These are phyloP conservation scores for Cathartes aura DNA, from an alignment of 2,113 vertebrate species.

Conservation along the genomic window DNA sequence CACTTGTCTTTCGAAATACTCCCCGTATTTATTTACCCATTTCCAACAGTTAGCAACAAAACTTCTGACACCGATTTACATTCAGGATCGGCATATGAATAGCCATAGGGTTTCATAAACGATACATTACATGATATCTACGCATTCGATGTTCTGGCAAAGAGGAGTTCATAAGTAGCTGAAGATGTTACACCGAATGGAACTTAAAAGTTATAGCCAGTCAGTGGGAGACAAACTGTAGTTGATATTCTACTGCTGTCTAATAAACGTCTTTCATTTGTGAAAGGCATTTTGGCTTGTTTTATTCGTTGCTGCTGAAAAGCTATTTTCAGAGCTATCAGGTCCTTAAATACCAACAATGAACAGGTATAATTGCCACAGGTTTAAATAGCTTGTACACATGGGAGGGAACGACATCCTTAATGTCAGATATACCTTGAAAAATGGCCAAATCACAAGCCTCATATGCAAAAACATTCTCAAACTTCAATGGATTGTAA, in stretches of 20 bases:
- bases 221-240: neutral
- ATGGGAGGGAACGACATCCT: neutral
- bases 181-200: neutral
- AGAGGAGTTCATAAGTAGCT: neutral
- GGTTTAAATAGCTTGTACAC: neutral
- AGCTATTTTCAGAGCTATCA: neutral
- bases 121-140: accelerated
- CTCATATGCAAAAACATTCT: neutral
- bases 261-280: neutral
- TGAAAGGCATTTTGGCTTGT: neutral
- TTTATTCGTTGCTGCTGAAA: neutral
- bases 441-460: neutral
- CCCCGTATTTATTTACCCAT: accelerated
- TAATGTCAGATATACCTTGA: neutral
- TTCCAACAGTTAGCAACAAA: neutral
- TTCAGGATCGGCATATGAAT: neutral
- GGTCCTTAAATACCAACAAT: slow-evolving; percentile 8
- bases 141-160: accelerated
- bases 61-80: neutral
- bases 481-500: neutral
- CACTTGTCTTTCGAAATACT: accelerated
- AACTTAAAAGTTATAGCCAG: neutral
- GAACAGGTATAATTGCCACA: neutral
- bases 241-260: neutral
- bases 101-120: neutral